These are phyloP conservation scores for Psittacula cyanocephala DNA, from an alignment of 2,113 vertebrate genomes.

Conservation along the genomic window DNA sequence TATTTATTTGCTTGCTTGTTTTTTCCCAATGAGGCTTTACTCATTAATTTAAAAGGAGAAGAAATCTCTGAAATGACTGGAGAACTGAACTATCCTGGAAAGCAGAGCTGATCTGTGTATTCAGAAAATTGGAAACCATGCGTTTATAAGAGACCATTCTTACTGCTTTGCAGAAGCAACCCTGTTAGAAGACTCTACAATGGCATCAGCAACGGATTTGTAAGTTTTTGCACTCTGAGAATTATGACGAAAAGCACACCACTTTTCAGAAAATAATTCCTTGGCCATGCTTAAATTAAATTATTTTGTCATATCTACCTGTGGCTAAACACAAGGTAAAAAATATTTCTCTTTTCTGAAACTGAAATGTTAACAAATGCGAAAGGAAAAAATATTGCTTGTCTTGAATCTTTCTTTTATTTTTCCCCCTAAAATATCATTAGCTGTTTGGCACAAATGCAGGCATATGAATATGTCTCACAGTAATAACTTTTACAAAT, in stretches of 20 bases:
- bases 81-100: background rate
- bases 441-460: background rate
- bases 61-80: background rate
- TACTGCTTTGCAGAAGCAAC: background rate
- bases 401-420: background rate
- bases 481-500: conserved; percentile 11
- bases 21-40: background rate
- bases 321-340: background rate
- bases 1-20: background rate
- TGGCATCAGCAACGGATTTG: background rate
- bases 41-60: background rate
- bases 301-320: background rate
- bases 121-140: background rate
- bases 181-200: background rate
- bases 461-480: background rate
- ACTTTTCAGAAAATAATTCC: background rate
- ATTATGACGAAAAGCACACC: background rate
- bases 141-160: background rate
- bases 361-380: background rate
- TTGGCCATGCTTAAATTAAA: background rate
- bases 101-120: background rate
- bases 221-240: background rate
- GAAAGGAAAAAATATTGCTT: background rate
- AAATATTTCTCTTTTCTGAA: background rate
- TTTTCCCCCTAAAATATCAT: background rate